Evolutionary conservation across 2,888 invertebrate genomes (phyloP), one percentile per base, ranked within the genome.

Genomic region (Busseola fusca): DNA sequence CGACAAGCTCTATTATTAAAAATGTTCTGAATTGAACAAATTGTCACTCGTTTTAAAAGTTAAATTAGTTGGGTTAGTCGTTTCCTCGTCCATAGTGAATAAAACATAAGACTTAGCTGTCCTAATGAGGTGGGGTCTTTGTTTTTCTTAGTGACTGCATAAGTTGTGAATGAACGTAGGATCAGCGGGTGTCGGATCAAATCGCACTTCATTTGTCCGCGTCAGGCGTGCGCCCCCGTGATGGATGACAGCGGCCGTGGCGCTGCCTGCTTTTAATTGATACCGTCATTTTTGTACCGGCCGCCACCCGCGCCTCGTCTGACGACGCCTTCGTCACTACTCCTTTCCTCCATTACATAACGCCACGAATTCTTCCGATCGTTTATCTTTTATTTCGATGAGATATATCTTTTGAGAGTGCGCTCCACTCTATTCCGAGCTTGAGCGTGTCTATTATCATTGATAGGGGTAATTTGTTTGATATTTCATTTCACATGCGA

Each of bases 171-270:
- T 93, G 92, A 93, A 92, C 92, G 91, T 89, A 88, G 91, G 93
- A 92, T 92, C 91, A 89, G 88, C 72, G 89, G 87, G 91, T 88
- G 92, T 88, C 85, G 91, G 93, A 94, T 95, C 93, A 93, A 93
- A 95, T 95, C 93, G 93, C 92, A 94, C 92, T 95, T 94, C 94
- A 95, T 95, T 95, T 95, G 94, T 95, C 93, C 91, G 89, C 88
- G 95, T 95, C 95, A 93, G 87, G 79, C 88, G 87, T 87, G 89
- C 84, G 77, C 89, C 86, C 81, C 84, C 83, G 90, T 95, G 94
- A 95, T 94, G 90, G 93, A 95, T 94, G 93, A 87, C 90, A 88
- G 87, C 81, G 84, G 83, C 86, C 87, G 83, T 77, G 83, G 83
- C 87, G 85, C 86, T 86, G 88, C 90, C 90, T 86, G 87, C 90